Percentiles rank a stretch among this genome's conserved stretches.
Evolutionary conservation across 1,140 invertebrate species (phyloP).

Genomic region (Protaetia brevitarsis): DNA sequence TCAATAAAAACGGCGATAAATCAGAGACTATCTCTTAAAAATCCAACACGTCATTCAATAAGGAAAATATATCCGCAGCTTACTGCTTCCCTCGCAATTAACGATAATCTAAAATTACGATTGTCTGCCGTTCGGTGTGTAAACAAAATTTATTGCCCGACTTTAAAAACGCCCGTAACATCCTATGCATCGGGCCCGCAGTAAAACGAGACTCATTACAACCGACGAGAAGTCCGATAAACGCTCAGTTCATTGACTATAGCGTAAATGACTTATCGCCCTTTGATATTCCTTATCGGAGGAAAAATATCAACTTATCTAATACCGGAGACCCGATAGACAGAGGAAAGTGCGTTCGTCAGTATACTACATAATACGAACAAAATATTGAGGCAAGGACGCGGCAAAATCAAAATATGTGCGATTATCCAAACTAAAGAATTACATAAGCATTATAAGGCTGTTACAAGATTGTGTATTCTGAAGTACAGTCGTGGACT

Average conservation of each 20-base stretch:
- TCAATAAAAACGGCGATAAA: background rate
- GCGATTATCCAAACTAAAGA: background rate
- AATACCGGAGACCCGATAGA: slow-evolving; percentile 11
- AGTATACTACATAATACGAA: too few relatives aligned
- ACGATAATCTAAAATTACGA: slow-evolving; percentile 16
- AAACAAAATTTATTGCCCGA: slow-evolving; percentile 9
- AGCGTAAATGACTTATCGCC: slow-evolving; percentile 11
- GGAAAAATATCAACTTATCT: slow-evolving; percentile 17
- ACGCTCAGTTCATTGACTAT: slow-evolving; percentile 8
- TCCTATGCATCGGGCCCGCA: slow-evolving; percentile 1
- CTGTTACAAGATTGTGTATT: background rate
- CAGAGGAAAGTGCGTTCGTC: background rate
- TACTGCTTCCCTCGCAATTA: background rate
- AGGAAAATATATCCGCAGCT: background rate
- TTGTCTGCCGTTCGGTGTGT: slow-evolving; percentile 3
- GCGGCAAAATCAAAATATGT: background rate
- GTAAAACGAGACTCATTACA: too few relatives aligned
- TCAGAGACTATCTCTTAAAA: background rate
- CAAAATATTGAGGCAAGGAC: background rate
- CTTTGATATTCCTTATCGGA: slow-evolving; percentile 12
- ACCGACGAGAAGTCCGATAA: slow-evolving; percentile 13
- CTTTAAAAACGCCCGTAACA: slow-evolving; percentile 8
- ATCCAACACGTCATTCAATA: background rate
- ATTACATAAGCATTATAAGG: too few relatives aligned
- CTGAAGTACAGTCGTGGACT: too few relatives aligned